A percentile compares a stretch with the other conserved stretches of the same genome.
These are phyloP conservation scores for Cygnus atratus DNA, from an alignment of 2,113 vertebrate genomes.

Conservation along the genomic window DNA sequence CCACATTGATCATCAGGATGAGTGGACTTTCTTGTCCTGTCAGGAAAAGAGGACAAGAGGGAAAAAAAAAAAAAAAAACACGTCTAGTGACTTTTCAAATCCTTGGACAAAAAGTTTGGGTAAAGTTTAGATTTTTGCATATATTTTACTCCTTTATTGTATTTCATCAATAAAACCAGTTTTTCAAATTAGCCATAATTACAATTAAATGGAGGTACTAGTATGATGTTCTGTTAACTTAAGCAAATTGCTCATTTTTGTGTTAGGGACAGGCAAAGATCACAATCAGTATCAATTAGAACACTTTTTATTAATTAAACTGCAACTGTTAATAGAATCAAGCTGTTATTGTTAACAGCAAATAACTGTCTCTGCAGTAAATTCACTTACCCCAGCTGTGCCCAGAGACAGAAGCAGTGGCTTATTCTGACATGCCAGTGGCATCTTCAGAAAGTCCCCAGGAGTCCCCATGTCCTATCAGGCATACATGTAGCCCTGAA, in stretches of 20 bases:
- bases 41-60: background rate
- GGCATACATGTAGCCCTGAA: background rate
- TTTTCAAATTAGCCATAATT: background rate
- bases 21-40: background rate
- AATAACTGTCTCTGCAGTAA: background rate
- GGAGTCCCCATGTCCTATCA: rapidly evolving
- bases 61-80: background rate
- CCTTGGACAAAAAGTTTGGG: background rate
- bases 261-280: background rate
- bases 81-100: background rate
- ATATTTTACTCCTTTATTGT: background rate
- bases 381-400: background rate
- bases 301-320: background rate
- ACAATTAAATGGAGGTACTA: background rate
- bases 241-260: background rate
- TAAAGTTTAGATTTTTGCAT: background rate
- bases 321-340: background rate
- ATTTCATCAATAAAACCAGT: background rate
- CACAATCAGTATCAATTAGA: background rate
- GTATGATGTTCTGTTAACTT: background rate
- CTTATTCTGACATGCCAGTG: background rate
- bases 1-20: background rate
- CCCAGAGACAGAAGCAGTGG: background rate
- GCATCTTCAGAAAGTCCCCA: background rate
- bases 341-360: background rate